A percentile compares a stretch with the other conserved stretches of the same genome.
These are phyloP conservation scores for Caradrina kadenii DNA, from an alignment of 2,888 invertebrate species.

Conservation along the genomic window DNA sequence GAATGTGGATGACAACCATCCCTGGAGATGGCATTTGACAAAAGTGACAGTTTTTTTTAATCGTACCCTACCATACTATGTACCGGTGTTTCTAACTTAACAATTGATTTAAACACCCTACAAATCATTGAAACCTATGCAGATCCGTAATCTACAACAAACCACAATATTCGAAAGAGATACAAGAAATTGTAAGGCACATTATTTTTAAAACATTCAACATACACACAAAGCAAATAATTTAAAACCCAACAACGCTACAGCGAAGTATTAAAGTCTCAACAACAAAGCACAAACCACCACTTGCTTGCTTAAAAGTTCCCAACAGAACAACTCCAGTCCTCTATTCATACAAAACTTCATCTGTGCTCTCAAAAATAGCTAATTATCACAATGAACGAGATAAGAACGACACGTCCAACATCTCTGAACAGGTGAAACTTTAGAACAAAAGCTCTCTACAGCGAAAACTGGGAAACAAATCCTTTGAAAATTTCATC, in stretches of 20 bases:
- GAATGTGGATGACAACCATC: background rate
- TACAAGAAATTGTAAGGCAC: background rate
- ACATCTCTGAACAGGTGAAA: conserved; percentile 75
- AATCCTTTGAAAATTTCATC: conserved; percentile 85
- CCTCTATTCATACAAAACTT: conserved; percentile 43
- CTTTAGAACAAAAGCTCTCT: conserved; percentile 78
- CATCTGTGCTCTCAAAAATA: conserved; percentile 43
- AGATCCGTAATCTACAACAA: background rate
- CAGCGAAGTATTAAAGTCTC: conserved; percentile 34
- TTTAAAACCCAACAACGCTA: conserved; percentile 10
- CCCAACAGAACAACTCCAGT: conserved; percentile 29
- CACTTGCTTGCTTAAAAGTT: conserved; percentile 37
- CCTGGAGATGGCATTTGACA: conserved; percentile 2
- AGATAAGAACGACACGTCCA: conserved; percentile 77
- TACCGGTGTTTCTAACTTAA: too few relatives aligned
- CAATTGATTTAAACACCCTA: background rate
- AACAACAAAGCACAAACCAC: conserved; percentile 36
- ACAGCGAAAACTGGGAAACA: conserved; percentile 70
- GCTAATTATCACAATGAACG: conserved; percentile 65
- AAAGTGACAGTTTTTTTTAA: background rate
- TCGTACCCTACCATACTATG: background rate
- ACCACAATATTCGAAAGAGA: background rate
- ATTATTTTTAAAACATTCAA: conserved; percentile 11
- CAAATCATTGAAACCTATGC: background rate
- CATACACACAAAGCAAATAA: conserved; percentile 10